These are phyloP conservation scores for Alcis repandata DNA, from an alignment of 2,888 invertebrate species.

Conservation along the genomic window DNA sequence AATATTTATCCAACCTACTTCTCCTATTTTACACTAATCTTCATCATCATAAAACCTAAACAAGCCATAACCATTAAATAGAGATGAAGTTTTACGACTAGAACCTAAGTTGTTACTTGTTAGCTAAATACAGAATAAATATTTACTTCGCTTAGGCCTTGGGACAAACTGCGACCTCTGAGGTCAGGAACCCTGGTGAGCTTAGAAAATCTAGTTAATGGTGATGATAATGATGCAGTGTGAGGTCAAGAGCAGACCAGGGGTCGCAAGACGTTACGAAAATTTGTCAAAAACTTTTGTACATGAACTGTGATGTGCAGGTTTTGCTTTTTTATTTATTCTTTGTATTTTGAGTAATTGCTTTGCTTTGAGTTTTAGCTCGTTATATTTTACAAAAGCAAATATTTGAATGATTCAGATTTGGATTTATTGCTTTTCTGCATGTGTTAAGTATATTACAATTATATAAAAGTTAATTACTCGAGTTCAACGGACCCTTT, in stretches of 20 bases:
- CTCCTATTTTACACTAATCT: constrained; percentile 13
- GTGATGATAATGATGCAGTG: neutral
- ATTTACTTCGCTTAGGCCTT: constrained; percentile 10
- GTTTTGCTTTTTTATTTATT: too few relatives aligned
- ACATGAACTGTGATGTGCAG: neutral
- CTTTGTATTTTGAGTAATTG: neutral
- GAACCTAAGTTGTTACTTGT: constrained; percentile 11
- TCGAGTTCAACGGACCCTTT: too few relatives aligned
- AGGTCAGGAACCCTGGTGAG: constrained; percentile 9
- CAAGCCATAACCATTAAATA: constrained; percentile 33
- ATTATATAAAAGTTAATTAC: too few relatives aligned
- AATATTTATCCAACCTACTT: neutral
- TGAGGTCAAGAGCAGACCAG: constrained; percentile 1
- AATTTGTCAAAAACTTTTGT: neutral
- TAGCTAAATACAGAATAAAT: constrained; percentile 5
- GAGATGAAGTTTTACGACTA: constrained; percentile 32
- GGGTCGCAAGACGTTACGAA: neutral
- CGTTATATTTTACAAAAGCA: neutral
- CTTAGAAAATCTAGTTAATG: neutral
- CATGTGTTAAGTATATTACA: too few relatives aligned
- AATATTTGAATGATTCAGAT: too few relatives aligned
- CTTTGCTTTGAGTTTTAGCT: neutral
- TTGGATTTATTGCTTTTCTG: too few relatives aligned
- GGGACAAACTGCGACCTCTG: neutral
- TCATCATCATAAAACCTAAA: constrained; percentile 28